Percentiles rank a stretch among this genome's conserved stretches.
Evolutionary conservation across 1,140 invertebrate species (phyloP).

Genomic region (Panagrolaimus sp.): DNA sequence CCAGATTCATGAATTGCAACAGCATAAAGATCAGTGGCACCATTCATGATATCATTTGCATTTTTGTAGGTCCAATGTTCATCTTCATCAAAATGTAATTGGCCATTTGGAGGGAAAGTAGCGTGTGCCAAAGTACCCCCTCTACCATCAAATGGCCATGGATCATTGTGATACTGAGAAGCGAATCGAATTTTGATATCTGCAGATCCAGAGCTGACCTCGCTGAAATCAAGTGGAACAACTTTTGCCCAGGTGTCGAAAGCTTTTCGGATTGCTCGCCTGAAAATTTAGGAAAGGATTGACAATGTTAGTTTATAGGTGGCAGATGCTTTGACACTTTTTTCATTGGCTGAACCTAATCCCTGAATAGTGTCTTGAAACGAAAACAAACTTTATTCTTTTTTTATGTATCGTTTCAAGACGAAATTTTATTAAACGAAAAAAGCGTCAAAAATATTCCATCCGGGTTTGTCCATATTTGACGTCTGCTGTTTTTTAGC

Average conservation of each 20-base stretch:
- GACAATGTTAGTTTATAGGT: no score
- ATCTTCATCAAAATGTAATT: conserved; percentile 55
- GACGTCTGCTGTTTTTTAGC: no score
- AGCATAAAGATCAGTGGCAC: conserved; percentile 53
- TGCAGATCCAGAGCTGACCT: conserved; percentile 28
- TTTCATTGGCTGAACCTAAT: not conserved
- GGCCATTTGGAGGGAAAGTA: conserved; percentile 54
- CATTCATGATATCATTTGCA: conserved; percentile 40
- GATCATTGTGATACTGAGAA: conserved; percentile 44
- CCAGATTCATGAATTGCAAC: conserved; percentile 56
- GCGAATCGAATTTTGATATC: conserved; percentile 58
- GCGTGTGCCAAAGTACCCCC: conserved; percentile 57
- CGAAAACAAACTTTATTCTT: not conserved
- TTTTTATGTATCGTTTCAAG: conserved; percentile 33
- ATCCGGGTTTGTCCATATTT: no score
- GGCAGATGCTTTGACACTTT: no score
- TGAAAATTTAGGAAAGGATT: no score
- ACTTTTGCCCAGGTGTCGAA: conserved; percentile 48
- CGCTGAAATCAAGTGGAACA: conserved; percentile 44
- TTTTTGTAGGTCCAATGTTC: conserved; percentile 58
- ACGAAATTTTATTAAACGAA: no score
- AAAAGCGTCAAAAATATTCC: no score
- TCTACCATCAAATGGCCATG: conserved; percentile 58
- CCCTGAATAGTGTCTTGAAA: no score
- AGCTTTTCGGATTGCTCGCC: conserved; percentile 50